A percentile compares a stretch with the other conserved stretches of the same genome.
Conservation (phyloP, 2,113 vertebrate species). For the Ciconia maguari region DNA sequence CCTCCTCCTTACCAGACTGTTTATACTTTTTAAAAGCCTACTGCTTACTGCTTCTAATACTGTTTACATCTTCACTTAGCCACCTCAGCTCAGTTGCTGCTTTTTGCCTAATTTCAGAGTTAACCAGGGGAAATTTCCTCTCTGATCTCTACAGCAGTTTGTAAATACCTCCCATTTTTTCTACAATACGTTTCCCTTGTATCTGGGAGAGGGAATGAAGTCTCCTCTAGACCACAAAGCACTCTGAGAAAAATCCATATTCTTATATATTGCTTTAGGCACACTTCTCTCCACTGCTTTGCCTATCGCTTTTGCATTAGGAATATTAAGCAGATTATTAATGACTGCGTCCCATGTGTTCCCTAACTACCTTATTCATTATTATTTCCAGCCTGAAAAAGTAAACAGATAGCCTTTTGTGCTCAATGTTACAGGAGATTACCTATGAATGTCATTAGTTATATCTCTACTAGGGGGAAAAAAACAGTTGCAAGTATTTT, state of each 20-base stretch:
- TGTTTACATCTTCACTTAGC: constrained; percentile 56
- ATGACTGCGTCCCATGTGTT: neutral
- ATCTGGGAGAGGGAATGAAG: neutral
- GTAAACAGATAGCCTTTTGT: constrained; percentile 56
- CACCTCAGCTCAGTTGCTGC: constrained; percentile 41
- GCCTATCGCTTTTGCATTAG: neutral
- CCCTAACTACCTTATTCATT: constrained; percentile 40
- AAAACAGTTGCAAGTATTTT: neutral
- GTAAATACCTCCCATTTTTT: neutral
- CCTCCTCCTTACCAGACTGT: constrained; percentile 62
- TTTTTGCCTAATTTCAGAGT: constrained; percentile 16
- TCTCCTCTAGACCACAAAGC: neutral
- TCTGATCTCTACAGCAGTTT: constrained; percentile 29
- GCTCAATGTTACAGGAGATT: constrained; percentile 18
- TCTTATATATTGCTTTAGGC: neutral
- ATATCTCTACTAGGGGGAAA: neutral
- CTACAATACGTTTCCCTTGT: neutral
- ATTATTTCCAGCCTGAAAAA: constrained; percentile 42
- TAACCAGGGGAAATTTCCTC: constrained; percentile 30
- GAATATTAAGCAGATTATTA: constrained; percentile 47
- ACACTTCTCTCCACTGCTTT: neutral
- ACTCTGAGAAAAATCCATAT: neutral
- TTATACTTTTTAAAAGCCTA: constrained; percentile 60
- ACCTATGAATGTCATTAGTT: constrained; percentile 15
- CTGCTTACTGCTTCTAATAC: constrained; percentile 56